Evolutionary conservation across 2,888 invertebrate genomes (phyloP).

Genomic region (Amphipyra tragopoginis): DNA sequence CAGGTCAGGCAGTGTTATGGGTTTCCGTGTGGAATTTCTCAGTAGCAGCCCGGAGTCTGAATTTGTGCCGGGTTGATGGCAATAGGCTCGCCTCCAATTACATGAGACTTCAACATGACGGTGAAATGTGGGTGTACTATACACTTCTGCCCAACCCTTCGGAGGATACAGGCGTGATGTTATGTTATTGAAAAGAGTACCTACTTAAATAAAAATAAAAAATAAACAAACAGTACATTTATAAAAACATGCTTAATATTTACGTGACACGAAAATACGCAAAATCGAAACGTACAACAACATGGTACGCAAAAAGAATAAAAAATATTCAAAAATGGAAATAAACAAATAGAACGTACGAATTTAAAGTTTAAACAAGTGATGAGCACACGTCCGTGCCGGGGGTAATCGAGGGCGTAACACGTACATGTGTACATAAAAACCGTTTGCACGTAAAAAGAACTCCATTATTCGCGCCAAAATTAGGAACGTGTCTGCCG

Average conservation of each 20-base stretch:
- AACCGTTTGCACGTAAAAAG: constrained; percentile 70
- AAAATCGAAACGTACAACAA: not conserved
- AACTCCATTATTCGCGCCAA: constrained; percentile 71
- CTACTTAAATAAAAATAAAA: too few relatives aligned
- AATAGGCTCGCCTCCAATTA: too few relatives aligned
- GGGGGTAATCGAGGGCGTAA: constrained; percentile 53
- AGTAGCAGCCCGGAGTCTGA: too few relatives aligned
- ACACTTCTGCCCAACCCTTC: too few relatives aligned
- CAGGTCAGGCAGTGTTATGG: too few relatives aligned
- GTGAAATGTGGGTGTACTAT: too few relatives aligned
- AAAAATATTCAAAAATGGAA: constrained; percentile 42
- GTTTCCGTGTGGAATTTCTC: too few relatives aligned
- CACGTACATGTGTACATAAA: constrained; percentile 66
- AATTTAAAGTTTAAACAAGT: constrained; percentile 50
- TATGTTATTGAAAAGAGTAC: too few relatives aligned
- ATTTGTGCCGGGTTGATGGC: too few relatives aligned
- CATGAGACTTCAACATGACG: too few relatives aligned
- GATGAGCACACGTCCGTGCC: constrained; percentile 41
- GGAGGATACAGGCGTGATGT: too few relatives aligned
- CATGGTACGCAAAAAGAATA: not conserved
- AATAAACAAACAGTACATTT: too few relatives aligned
- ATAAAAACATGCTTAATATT: not conserved
- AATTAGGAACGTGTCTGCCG: constrained; percentile 71
- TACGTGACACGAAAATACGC: not conserved
- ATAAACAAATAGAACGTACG: constrained; percentile 37